Percentiles rank a stretch among this genome's conserved stretches.
phyloP scores from a whole-genome alignment of 1,140 invertebrate genomes.

The Semibalanus balanoides region DNA sequence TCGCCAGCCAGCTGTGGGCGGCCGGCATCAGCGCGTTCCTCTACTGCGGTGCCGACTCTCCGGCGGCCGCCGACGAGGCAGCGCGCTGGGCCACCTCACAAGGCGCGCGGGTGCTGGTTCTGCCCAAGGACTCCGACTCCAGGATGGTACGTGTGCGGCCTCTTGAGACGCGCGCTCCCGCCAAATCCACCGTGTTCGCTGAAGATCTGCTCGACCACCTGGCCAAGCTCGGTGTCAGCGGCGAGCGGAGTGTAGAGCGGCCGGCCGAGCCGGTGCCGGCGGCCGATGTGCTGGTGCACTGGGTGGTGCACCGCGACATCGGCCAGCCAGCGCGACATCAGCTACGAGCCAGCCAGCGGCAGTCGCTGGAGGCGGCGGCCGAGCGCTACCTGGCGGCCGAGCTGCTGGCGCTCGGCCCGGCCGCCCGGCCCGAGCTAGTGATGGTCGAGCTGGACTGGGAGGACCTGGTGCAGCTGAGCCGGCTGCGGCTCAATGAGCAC shows the following conservation, averaged over 20 bases:
- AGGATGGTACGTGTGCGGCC: slow-evolving; percentile 4
- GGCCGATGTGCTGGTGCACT: background rate
- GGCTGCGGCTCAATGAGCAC: slow-evolving; percentile 49
- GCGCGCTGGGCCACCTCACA: background rate
- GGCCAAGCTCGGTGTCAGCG: background rate
- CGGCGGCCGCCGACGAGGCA: background rate
- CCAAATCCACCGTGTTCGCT: background rate
- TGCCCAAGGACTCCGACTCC: background rate
- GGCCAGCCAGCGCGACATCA: no score
- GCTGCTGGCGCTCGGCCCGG: slow-evolving; percentile 44
- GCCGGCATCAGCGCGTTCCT: background rate
- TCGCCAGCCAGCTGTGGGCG: background rate
- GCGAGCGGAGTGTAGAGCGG: background rate
- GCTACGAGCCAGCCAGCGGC: background rate
- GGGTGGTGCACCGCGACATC: background rate
- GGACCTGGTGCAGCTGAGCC: slow-evolving; percentile 45
- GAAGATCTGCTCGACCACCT: background rate
- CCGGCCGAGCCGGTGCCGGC: background rate
- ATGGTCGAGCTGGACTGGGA: background rate
- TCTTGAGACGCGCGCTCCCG: background rate
- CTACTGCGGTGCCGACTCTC: background rate
- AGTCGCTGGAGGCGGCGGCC: background rate
- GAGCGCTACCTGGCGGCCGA: slow-evolving; percentile 48
- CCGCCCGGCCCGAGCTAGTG: slow-evolving; percentile 75
- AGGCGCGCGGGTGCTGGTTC: background rate